phyloP scores from a whole-genome alignment of 2,888 invertebrate genomes.

The Pandemis corylana region DNA sequence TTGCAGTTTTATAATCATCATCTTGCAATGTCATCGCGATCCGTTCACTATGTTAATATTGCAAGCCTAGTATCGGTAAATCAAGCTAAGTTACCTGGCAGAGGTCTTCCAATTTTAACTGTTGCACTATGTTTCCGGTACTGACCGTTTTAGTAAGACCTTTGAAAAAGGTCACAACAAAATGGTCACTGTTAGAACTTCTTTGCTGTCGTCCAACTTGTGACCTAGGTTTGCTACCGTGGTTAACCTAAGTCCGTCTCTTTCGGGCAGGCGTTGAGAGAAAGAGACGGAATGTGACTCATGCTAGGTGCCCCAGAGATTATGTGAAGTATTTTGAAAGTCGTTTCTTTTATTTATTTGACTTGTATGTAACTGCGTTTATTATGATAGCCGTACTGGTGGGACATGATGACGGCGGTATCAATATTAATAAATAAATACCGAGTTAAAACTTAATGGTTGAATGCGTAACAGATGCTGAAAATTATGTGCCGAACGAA shows the following conservation, averaged over 20 bases:
- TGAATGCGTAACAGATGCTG: no score
- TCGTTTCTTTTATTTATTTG: slow-evolving; percentile 36
- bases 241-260: not conserved
- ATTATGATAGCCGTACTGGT: slow-evolving; percentile 18
- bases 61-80: not conserved
- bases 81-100: not conserved
- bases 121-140: not conserved
- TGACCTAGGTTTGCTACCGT: not conserved
- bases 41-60: not conserved
- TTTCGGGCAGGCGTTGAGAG: not conserved
- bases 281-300: not conserved
- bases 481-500: no score
- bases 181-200: not conserved
- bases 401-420: slow-evolving; percentile 7
- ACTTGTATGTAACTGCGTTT: slow-evolving; percentile 40
- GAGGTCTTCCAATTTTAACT: not conserved
- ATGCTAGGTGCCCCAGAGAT: slow-evolving; percentile 22
- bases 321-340: slow-evolving; percentile 33
- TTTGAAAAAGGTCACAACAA: not conserved
- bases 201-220: not conserved
- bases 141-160: not conserved
- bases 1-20: not conserved
- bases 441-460: no score
- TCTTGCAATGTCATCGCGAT: slow-evolving; percentile 28
- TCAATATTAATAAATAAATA: not conserved